Conservation (phyloP, 2,888 invertebrate genomes). For the Nephrotoma flavescens region DNA sequence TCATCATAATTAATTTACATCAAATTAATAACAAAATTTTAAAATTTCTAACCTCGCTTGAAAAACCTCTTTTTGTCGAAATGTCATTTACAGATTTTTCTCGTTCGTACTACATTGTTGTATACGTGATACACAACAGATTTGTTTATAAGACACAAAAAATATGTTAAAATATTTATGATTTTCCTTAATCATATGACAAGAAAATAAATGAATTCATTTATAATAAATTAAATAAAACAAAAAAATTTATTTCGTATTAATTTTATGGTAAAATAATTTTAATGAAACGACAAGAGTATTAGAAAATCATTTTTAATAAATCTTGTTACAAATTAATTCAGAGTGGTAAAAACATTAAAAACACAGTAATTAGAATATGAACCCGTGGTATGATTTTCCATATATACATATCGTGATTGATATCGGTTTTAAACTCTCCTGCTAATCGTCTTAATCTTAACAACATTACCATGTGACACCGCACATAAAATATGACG, state of each 20-base stretch:
- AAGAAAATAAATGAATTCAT: neutral
- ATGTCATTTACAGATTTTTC: neutral
- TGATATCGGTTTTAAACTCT: neutral
- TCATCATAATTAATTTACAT: neutral
- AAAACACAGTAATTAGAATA: neutral
- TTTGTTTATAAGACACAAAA: neutral
- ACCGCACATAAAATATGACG: neutral
- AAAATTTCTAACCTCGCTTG: neutral
- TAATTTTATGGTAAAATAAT: neutral
- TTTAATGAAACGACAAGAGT: neutral
- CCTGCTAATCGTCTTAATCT: neutral
- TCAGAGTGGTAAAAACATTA: neutral
- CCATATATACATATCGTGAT: neutral
- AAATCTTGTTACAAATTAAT: neutral
- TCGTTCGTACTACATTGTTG: neutral
- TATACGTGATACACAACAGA: neutral
- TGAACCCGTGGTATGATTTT: neutral
- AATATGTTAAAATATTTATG: neutral
- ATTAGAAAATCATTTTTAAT: neutral
- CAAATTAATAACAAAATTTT: neutral
- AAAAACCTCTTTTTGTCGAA: neutral
- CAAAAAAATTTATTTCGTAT: neutral
- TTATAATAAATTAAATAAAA: neutral
- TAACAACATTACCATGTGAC: neutral
- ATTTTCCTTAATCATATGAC: neutral